Evolutionary conservation across 2,113 vertebrate species (phyloP).

Genomic region (Lampris megalopsis): DNA sequence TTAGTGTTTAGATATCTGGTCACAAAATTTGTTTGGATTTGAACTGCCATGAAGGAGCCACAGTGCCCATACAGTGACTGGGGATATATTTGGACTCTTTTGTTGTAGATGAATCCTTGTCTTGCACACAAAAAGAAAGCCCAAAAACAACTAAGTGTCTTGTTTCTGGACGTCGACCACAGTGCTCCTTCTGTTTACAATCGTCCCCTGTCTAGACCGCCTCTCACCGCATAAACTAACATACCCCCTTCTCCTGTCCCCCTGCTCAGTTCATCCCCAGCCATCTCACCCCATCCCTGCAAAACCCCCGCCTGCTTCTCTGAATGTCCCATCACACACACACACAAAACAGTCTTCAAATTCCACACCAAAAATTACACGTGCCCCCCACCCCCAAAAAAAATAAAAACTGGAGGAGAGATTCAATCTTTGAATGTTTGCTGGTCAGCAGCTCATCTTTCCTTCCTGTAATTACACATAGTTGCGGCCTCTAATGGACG

Average conservation of each 20-base stretch:
- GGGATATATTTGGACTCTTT: slow-evolving; percentile 60
- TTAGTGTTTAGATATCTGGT: slow-evolving; percentile 74
- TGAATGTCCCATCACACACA: slow-evolving; percentile 54
- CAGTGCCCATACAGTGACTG: slow-evolving; percentile 67
- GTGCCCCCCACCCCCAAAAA: slow-evolving; percentile 17
- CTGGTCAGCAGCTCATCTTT: slow-evolving; percentile 79
- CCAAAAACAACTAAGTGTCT: slow-evolving; percentile 65
- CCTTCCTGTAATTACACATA: slow-evolving; percentile 82
- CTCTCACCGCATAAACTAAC: slow-evolving; percentile 52
- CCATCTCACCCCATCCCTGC: slow-evolving; percentile 48
- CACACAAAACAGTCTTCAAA: slow-evolving; percentile 16
- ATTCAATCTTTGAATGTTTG: slow-evolving; percentile 65
- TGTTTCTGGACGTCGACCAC: slow-evolving; percentile 63
- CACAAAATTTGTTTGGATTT: slow-evolving; percentile 77
- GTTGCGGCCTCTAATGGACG: slow-evolving; percentile 78
- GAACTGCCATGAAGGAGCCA: slow-evolving; percentile 65
- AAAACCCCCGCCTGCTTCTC: slow-evolving; percentile 60
- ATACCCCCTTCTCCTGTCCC: slow-evolving; percentile 23
- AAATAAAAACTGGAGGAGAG: slow-evolving; percentile 37
- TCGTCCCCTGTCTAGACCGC: slow-evolving; percentile 48
- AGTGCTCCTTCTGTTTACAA: slow-evolving; percentile 66
- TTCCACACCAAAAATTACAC: not conserved
- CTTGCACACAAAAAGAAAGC: slow-evolving; percentile 56
- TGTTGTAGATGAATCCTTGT: slow-evolving; percentile 65
- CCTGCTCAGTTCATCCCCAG: slow-evolving; percentile 55